A percentile compares a stretch with the other conserved stretches of the same genome.
These are phyloP conservation scores for Ageneiosus marmoratus DNA, from an alignment of 2,113 vertebrate genomes.

Conservation along the genomic window DNA sequence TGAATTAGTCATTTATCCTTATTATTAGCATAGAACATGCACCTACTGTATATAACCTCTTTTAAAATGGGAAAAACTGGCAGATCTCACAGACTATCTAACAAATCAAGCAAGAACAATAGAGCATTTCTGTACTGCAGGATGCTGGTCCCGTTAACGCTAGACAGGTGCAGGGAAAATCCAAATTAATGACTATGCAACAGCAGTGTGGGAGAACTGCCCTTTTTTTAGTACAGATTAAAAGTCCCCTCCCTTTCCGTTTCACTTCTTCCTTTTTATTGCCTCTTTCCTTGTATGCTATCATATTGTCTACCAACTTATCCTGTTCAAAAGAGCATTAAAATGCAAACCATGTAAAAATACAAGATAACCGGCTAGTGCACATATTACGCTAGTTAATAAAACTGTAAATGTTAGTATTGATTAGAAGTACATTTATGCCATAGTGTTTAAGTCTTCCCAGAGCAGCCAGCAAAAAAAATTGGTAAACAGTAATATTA, in stretches of 20 bases:
- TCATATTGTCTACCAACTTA: too few relatives aligned
- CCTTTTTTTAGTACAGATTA: neutral
- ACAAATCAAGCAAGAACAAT: conserved; percentile 3
- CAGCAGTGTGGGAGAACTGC: neutral
- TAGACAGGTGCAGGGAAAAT: conserved; percentile 10
- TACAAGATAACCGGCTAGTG: neutral
- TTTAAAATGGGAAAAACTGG: neutral
- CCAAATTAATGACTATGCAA: conserved; percentile 14
- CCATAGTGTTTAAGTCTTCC: neutral
- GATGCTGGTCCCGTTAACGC: neutral
- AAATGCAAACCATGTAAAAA: neutral
- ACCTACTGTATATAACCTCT: neutral
- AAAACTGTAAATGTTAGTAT: too few relatives aligned
- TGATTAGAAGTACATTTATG: neutral
- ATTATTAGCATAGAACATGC: conserved; percentile 10
- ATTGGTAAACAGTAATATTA: neutral
- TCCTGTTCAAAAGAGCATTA: neutral
- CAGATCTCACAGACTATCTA: neutral
- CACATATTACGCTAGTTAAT: neutral
- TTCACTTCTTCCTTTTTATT: neutral
- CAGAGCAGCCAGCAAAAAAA: neutral
- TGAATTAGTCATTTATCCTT: neutral
- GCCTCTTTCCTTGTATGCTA: neutral
- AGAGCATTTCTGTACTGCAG: neutral
- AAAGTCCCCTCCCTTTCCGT: neutral